Conservation (phyloP, 2,888 invertebrate genomes). For the Gibbula magus region DNA sequence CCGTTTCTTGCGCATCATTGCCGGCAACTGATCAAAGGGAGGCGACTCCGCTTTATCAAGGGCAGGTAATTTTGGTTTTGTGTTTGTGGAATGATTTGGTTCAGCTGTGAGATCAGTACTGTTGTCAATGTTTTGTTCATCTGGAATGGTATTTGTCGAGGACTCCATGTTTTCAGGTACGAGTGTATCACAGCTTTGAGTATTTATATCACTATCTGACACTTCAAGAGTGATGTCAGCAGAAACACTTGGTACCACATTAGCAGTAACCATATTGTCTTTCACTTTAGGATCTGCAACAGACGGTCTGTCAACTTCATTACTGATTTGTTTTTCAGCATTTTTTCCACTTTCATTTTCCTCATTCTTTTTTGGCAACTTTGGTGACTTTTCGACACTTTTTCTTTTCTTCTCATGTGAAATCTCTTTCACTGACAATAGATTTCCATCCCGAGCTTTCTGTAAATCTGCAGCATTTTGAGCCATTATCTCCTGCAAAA, state of each 20-base stretch:
- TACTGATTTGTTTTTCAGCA: neutral
- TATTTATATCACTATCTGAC: neutral
- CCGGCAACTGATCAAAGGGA: conserved; percentile 30
- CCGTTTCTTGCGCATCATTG: neutral
- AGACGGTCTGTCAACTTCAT: neutral
- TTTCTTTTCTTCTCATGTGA: neutral
- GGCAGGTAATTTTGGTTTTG: conserved; percentile 2
- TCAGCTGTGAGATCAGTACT: neutral
- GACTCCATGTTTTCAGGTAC: neutral
- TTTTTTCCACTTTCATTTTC: neutral
- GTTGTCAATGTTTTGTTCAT: conserved; percentile 8
- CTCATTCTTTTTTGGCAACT: neutral
- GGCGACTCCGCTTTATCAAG: conserved; percentile 42
- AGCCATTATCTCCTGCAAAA: conserved; percentile 31
- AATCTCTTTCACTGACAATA: neutral
- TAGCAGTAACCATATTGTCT: neutral
- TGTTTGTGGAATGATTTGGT: conserved; percentile 26
- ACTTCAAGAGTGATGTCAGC: neutral
- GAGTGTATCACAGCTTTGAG: conserved; percentile 9
- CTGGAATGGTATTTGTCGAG: neutral
- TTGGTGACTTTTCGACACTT: neutral
- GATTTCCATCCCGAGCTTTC: neutral
- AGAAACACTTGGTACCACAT: too few species aligned
- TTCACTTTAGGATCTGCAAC: too few species aligned
- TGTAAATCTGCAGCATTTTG: conserved; percentile 34